Percentiles rank a stretch among this genome's conserved stretches.
phyloP scores from a whole-genome alignment of 2,797 vertebrate genomes.

The Poecilia wingei region DNA sequence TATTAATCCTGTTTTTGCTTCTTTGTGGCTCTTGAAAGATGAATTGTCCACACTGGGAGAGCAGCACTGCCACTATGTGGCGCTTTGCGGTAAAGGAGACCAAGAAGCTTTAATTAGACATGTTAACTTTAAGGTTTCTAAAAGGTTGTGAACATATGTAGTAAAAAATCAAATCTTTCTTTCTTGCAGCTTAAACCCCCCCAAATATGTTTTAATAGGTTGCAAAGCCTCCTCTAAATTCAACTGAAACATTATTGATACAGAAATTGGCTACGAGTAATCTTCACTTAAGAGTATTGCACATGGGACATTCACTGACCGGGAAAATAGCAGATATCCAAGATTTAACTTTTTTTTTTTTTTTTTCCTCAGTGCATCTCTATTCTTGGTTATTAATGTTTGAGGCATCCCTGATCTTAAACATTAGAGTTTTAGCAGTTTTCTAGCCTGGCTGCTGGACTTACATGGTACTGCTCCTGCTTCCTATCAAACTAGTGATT shows the following conservation, averaged over 20 bases:
- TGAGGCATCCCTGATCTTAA: conserved; percentile 26
- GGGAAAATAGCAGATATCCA: not conserved
- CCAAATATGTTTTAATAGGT: not conserved
- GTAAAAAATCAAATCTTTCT: not conserved
- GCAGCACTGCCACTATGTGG: not conserved
- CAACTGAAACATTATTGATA: not conserved
- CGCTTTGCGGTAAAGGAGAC: not conserved
- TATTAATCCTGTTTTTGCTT: conserved; percentile 4
- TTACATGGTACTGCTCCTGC: conserved; percentile 56
- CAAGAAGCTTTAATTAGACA: not conserved
- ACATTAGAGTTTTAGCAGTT: conserved; percentile 25
- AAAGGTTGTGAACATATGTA: not conserved
- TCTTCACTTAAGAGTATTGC: not conserved
- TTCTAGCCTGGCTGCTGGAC: conserved; percentile 46
- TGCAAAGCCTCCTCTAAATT: not conserved
- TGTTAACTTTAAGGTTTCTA: not conserved
- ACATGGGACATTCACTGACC: not conserved
- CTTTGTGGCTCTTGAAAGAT: not conserved
- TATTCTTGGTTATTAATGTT: conserved; percentile 12
- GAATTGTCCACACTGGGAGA: not conserved
- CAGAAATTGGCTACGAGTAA: not conserved
- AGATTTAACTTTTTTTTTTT: not conserved
- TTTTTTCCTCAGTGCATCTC: not conserved
- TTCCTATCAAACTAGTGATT: conserved; percentile 60
- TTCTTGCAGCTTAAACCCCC: not conserved